Evolutionary conservation across 2,888 invertebrate species (phyloP).

Genomic region (Noctua fimbriata): DNA sequence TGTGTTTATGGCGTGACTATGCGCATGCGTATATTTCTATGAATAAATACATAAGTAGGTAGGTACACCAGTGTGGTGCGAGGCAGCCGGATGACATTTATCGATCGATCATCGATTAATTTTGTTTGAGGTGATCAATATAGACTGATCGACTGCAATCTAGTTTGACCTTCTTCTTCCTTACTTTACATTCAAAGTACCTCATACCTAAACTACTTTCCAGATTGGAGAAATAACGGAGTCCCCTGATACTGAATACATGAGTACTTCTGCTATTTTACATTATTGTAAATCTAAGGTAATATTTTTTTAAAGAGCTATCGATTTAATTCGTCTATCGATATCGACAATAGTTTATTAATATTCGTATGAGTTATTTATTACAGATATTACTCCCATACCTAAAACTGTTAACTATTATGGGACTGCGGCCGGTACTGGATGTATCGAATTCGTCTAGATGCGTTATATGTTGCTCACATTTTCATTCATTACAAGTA

Average conservation of each 20-base stretch:
- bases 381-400: slow-evolving; percentile 94
- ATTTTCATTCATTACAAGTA: slow-evolving; percentile 92
- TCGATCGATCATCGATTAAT: not conserved
- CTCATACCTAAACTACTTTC: slow-evolving; percentile 18
- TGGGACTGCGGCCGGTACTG: slow-evolving; percentile 93
- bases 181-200: not conserved
- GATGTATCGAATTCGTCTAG: slow-evolving; percentile 91
- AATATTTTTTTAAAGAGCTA: slow-evolving; percentile 36
- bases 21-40: not conserved
- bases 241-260: slow-evolving; percentile 91
- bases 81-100: not conserved
- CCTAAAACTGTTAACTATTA: slow-evolving; percentile 92
- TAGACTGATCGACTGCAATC: too few relatives aligned
- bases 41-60: not conserved
- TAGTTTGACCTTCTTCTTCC: not conserved
- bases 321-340: not conserved
- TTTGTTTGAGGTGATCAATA: not conserved
- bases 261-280: slow-evolving; percentile 94
- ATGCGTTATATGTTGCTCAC: slow-evolving; percentile 91
- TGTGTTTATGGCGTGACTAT: not conserved
- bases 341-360: not conserved
- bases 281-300: slow-evolving; percentile 95
- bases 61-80: not conserved
- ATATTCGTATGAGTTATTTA: not conserved
- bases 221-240: slow-evolving; percentile 93